These are phyloP conservation scores for Caenorhabditis sulstoni DNA, from an alignment of 2,888 invertebrate species.

Conservation along the genomic window DNA sequence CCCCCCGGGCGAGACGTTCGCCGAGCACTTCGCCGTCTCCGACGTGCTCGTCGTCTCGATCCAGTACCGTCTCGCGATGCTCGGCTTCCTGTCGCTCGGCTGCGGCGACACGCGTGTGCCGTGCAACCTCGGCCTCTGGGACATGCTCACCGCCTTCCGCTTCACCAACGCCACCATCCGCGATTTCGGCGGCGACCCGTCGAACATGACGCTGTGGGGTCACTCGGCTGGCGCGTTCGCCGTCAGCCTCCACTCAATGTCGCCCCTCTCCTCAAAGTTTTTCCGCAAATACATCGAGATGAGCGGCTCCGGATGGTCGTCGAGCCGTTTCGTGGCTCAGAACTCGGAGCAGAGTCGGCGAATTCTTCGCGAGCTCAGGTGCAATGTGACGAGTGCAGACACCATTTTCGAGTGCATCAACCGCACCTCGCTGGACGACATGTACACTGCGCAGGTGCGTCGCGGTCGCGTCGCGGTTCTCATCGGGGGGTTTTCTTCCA, in stretches of 20 bases:
- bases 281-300: slow-evolving; percentile 47
- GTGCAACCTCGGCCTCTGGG: slow-evolving; percentile 59
- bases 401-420: slow-evolving; percentile 8
- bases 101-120: slow-evolving; percentile 36
- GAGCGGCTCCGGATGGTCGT: slow-evolving; percentile 38
- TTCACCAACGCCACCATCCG: slow-evolving; percentile 43
- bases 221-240: slow-evolving; percentile 51
- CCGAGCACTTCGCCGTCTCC: slow-evolving; percentile 31
- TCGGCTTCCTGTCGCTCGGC: slow-evolving; percentile 49
- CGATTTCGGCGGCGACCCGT: slow-evolving; percentile 42
- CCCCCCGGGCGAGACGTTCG: slow-evolving; percentile 35
- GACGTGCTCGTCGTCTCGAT: slow-evolving; percentile 40
- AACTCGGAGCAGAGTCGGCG: slow-evolving; percentile 1
- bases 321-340: slow-evolving; percentile 11
- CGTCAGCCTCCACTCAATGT: slow-evolving; percentile 38
- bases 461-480: not conserved
- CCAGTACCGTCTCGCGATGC: slow-evolving; percentile 51
- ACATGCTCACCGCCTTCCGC: slow-evolving; percentile 45
- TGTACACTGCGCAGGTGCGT: slow-evolving; percentile 17
- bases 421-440: not conserved
- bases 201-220: slow-evolving; percentile 52
- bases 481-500: not conserved
- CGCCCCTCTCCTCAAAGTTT: slow-evolving; percentile 43
- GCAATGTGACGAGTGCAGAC: not conserved
- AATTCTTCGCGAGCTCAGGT: slow-evolving; percentile 32